phyloP scores from a whole-genome alignment of 1,140 invertebrate species.

The Saccostrea glomerata region DNA sequence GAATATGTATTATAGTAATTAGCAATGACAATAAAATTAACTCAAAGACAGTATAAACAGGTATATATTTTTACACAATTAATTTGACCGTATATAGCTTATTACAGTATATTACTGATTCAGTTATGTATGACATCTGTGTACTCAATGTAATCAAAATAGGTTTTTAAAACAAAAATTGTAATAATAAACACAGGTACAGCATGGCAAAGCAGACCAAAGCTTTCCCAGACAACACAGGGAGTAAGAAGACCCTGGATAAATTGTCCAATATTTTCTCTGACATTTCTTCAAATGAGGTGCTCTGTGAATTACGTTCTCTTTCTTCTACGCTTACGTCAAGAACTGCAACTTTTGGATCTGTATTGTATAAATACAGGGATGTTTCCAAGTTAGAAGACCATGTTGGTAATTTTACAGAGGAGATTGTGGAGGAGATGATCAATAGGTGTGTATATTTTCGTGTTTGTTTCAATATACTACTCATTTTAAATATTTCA shows the following conservation, averaged over 20 bases:
- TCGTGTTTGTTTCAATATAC: conserved; percentile 16
- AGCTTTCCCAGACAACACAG: neutral
- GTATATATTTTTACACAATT: neutral
- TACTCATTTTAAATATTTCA: conserved; percentile 13
- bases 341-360: neutral
- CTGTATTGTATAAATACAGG: neutral
- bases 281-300: neutral
- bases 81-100: neutral
- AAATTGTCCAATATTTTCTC: neutral
- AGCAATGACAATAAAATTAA: neutral
- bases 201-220: conserved; percentile 14
- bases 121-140: neutral
- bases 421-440: conserved; percentile 2
- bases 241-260: neutral
- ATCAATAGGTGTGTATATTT: conserved; percentile 10
- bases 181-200: conserved; percentile 16
- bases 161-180: conserved; percentile 17
- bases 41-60: conserved; percentile 10
- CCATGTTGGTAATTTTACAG: neutral
- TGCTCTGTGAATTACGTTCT: neutral
- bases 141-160: neutral
- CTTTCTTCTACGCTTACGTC: neutral
- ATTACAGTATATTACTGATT: conserved; percentile 17
- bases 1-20: neutral
- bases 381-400: neutral